Percentiles rank a stretch among this genome's conserved stretches.
These are phyloP conservation scores for Brachyptera putata DNA, from an alignment of 2,888 invertebrate species.

Conservation along the genomic window DNA sequence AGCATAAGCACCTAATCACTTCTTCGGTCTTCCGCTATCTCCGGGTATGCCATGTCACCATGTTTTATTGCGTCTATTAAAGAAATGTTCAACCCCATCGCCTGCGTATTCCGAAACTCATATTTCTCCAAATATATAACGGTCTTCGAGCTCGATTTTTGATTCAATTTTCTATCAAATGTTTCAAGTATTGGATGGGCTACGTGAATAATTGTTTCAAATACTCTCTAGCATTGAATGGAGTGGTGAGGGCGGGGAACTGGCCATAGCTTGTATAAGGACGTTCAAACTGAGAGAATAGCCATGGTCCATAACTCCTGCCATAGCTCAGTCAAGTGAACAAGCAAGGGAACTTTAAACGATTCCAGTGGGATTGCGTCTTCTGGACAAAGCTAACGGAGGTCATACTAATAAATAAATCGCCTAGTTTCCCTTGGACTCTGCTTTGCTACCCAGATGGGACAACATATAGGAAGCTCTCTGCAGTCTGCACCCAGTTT, in stretches of 20 bases:
- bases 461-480: constrained; percentile 1
- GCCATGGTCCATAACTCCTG: constrained; percentile 16
- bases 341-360: constrained; percentile 22
- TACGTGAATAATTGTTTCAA: constrained; percentile 18
- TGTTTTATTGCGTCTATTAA: constrained; percentile 19
- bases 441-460: constrained; percentile 13
- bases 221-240: neutral
- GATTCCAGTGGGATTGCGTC: constrained; percentile 16
- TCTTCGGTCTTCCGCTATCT: constrained; percentile 9
- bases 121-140: constrained; percentile 12
- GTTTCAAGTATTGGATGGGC: neutral
- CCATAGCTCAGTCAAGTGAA: constrained; percentile 21
- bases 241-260: neutral
- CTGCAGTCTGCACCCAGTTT: constrained; percentile 1
- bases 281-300: constrained; percentile 2
- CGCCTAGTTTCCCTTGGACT: neutral
- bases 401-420: constrained; percentile 23
- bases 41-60: constrained; percentile 6
- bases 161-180: constrained; percentile 9
- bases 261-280: constrained; percentile 3
- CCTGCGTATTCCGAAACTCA: constrained; percentile 3
- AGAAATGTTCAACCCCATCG: constrained; percentile 8
- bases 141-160: constrained; percentile 1
- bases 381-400: constrained; percentile 18
- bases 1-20: constrained; percentile 18